Evolutionary conservation across 2,797 vertebrate genomes (phyloP).

Genomic region (Oreochromis grahami): DNA sequence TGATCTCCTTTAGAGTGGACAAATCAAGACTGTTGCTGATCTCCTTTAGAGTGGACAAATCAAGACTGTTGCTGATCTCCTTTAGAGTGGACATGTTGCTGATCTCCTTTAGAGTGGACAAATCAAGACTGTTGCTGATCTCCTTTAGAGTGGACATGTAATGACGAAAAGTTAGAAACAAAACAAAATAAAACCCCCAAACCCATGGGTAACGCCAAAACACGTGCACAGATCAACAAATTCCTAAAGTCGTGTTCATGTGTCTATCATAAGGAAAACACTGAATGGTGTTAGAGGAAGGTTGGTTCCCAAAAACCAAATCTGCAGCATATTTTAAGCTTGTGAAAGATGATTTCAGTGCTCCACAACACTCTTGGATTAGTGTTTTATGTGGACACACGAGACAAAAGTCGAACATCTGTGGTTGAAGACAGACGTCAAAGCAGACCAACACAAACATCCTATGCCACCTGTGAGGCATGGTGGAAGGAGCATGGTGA

Average conservation of each 20-base stretch:
- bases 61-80: too few species aligned
- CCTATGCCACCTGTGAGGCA: not conserved
- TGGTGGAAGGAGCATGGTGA: accelerated
- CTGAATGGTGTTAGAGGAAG: not conserved
- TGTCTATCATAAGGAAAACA: not conserved
- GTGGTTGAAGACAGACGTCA: accelerated
- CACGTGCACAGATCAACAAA: not conserved
- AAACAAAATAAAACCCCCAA: accelerated
- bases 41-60: not conserved
- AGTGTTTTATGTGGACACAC: not conserved
- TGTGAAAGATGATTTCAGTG: not conserved
- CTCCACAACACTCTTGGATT: not conserved
- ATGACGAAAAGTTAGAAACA: not conserved
- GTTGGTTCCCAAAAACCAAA: not conserved
- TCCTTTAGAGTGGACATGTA: not conserved
- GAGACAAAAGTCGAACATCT: accelerated
- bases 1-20: not conserved
- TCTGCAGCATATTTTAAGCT: not conserved
- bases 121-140: not conserved
- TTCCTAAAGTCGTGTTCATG: not conserved
- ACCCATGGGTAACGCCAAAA: not conserved
- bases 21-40: too few species aligned
- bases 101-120: not conserved
- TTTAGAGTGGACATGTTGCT: not conserved
- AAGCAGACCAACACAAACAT: not conserved